These are phyloP conservation scores for Drosophila lutescens DNA, from an alignment of 2,888 invertebrate species.

Conservation along the genomic window DNA sequence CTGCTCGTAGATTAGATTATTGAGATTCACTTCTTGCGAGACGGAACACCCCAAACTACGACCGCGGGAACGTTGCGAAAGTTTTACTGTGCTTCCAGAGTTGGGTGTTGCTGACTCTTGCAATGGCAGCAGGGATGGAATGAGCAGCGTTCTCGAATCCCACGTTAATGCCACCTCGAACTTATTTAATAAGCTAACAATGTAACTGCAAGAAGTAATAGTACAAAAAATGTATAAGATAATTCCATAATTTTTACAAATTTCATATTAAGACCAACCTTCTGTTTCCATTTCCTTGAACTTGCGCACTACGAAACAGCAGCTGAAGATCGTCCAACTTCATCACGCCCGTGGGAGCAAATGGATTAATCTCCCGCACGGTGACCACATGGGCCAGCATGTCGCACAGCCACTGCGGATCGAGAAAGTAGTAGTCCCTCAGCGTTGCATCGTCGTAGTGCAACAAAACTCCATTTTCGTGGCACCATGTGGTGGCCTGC, in stretches of 20 bases:
- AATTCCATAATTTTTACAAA: not conserved
- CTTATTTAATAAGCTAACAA: slow-evolving; percentile 96
- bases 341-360: slow-evolving; percentile 97
- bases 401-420: slow-evolving; percentile 99
- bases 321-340: slow-evolving; percentile 95
- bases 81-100: slow-evolving; percentile 82
- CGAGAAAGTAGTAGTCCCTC: slow-evolving; percentile 97
- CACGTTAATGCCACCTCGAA: slow-evolving; percentile 98
- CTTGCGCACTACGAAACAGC: slow-evolving; percentile 94
- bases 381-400: slow-evolving; percentile 98
- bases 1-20: slow-evolving; percentile 79
- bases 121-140: slow-evolving; percentile 95
- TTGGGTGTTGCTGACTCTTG: slow-evolving; percentile 86
- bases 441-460: slow-evolving; percentile 97
- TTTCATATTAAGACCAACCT: slow-evolving; percentile 62
- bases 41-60: slow-evolving; percentile 79
- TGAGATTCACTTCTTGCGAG: slow-evolving; percentile 81
- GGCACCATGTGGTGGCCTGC: slow-evolving; percentile 98
- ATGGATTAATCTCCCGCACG: slow-evolving; percentile 98
- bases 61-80: slow-evolving; percentile 81
- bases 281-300: slow-evolving; percentile 88
- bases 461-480: slow-evolving; percentile 97
- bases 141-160: slow-evolving; percentile 95
- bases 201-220: slow-evolving; percentile 87
- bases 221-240: too few species aligned